Evolutionary conservation across 1,140 invertebrate species (phyloP).

Genomic region (Thalassaphorura encarpata): DNA sequence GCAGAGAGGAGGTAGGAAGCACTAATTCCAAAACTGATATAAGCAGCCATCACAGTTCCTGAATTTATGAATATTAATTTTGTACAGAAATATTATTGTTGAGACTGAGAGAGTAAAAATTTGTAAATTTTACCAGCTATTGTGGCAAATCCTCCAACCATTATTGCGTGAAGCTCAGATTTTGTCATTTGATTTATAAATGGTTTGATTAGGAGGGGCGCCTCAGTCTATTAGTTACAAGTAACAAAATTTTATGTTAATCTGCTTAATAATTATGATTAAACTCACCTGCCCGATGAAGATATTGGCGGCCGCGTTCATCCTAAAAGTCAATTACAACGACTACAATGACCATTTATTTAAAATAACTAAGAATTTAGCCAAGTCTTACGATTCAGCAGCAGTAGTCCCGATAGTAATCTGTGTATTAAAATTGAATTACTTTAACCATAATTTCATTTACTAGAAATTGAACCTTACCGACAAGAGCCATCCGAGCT

Average conservation of each 20-base stretch:
- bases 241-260: too few relatives aligned
- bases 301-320: slow-evolving; percentile 59
- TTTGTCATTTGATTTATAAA: slow-evolving; percentile 71
- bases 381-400: slow-evolving; percentile 56
- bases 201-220: slow-evolving; percentile 74
- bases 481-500: slow-evolving; percentile 65
- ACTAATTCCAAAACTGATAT: slow-evolving; percentile 79
- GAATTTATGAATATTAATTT: neutral
- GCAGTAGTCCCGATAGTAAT: slow-evolving; percentile 70
- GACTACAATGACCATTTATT: neutral
- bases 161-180: slow-evolving; percentile 85
- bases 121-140: slow-evolving; percentile 58
- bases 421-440: too few relatives aligned
- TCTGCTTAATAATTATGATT: neutral
- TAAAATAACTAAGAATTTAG: neutral
- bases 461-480: too few relatives aligned
- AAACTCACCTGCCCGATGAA: slow-evolving; percentile 21
- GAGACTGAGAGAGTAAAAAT: too few relatives aligned
- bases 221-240: slow-evolving; percentile 61
- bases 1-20: slow-evolving; percentile 74
- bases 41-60: slow-evolving; percentile 82
- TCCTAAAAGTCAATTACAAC: too few relatives aligned
- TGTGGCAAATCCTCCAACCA: slow-evolving; percentile 88
- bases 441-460: too few relatives aligned
- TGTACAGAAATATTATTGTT: too few relatives aligned